Evolutionary conservation across 2,888 invertebrate species (phyloP).

Genomic region (Odontocerum albicorne): DNA sequence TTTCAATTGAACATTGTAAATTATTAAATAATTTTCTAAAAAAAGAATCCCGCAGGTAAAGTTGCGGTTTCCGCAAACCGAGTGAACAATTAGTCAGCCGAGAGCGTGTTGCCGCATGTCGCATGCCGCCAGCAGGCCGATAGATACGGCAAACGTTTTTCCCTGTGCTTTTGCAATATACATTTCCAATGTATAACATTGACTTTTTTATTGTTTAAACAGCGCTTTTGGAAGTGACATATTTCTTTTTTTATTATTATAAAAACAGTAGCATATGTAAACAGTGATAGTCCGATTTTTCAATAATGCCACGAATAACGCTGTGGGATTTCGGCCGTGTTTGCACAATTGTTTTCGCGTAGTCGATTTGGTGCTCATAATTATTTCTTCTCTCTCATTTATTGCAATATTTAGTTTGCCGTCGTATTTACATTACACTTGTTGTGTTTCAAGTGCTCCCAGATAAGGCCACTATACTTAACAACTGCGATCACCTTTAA

Average conservation of each 20-base stretch:
- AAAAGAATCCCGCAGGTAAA: too few relatives aligned
- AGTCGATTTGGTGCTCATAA: conserved; percentile 21
- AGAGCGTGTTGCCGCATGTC: background rate
- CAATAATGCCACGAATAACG: conserved; percentile 11
- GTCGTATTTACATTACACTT: conserved; percentile 37
- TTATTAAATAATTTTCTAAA: too few relatives aligned
- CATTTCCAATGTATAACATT: conserved; percentile 1
- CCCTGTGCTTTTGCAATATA: background rate
- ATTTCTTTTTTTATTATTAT: conserved; percentile 9
- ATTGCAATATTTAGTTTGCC: conserved; percentile 34
- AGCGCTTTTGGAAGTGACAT: background rate
- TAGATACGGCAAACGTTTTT: background rate
- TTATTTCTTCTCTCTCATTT: conserved; percentile 32
- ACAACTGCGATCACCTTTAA: conserved; percentile 27
- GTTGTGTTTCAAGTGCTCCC: conserved; percentile 34
- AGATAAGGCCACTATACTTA: conserved; percentile 31
- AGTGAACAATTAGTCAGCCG: too few relatives aligned
- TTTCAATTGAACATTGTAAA: too few relatives aligned
- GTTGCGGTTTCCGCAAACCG: too few relatives aligned
- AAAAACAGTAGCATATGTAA: conserved; percentile 26
- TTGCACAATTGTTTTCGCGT: conserved; percentile 36
- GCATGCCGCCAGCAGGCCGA: background rate
- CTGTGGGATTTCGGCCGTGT: conserved; percentile 21
- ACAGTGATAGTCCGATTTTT: conserved; percentile 21
- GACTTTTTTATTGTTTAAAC: conserved; percentile 3